phyloP scores from a whole-genome alignment of 1,140 invertebrate genomes.

The Drosophila sechellia region DNA sequence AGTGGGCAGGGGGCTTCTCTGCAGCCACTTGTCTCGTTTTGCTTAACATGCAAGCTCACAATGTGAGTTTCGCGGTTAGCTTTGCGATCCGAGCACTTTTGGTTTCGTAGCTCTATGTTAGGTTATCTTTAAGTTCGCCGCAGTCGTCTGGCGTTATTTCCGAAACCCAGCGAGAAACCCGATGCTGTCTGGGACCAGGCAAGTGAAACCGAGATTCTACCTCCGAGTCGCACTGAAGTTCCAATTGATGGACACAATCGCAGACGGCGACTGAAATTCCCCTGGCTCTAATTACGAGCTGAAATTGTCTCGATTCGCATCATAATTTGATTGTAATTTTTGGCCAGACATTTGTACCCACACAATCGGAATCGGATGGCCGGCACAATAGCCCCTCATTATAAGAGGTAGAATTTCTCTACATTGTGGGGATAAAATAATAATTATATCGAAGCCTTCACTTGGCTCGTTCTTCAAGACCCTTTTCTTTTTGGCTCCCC shows the following conservation, averaged over 20 bases:
- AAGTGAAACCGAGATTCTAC: conserved; percentile 32
- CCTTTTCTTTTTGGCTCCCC: conserved; percentile 13
- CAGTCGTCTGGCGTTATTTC: conserved; percentile 54
- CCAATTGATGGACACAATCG: conserved; percentile 15
- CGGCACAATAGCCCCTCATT: conserved; percentile 19
- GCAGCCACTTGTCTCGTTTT: conserved; percentile 57
- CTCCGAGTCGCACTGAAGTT: conserved; percentile 13
- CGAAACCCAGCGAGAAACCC: conserved; percentile 39
- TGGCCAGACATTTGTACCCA: conserved; percentile 43
- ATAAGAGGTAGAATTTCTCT: conserved; percentile 31
- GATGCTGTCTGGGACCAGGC: conserved; percentile 32
- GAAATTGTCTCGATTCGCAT: conserved; percentile 52
- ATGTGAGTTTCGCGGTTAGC: conserved; percentile 54
- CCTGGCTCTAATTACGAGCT: conserved; percentile 55
- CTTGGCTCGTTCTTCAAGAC: conserved; percentile 4
- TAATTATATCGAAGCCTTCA: conserved; percentile 46
- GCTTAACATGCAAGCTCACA: conserved; percentile 72
- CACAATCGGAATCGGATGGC: conserved; percentile 12
- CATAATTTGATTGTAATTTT: conserved; percentile 49
- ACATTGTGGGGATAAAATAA: conserved; percentile 47
- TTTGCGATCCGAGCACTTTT: conserved; percentile 47
- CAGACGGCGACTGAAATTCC: conserved; percentile 27
- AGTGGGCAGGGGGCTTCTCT: not conserved
- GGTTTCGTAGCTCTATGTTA: conserved; percentile 29
- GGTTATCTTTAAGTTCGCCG: conserved; percentile 7